Evolutionary conservation across 2,113 vertebrate species (phyloP), one percentile per base, ranked within the genome.

Genomic region (Takifugu bimaculatus): DNA sequence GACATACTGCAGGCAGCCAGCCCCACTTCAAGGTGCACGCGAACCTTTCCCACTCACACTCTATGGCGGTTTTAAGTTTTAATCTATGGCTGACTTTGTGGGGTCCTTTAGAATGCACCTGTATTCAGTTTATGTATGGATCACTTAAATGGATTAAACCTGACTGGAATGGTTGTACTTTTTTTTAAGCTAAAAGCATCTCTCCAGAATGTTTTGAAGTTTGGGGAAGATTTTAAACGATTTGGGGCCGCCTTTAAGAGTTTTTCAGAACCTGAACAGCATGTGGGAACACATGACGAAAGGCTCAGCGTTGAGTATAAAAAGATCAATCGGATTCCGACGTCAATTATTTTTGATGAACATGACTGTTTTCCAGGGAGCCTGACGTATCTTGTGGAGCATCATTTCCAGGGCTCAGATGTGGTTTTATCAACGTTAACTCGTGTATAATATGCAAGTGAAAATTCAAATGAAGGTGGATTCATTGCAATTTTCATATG

Each of bases 1-100:
- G 50, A 65, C 59, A 76, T 52, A 58, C 74, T 60, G 67, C 72
- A 63, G 54, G 43, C 69, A 65, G 49, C 66, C 61, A 54, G 72
- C 13, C 26, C 15, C 35, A 54, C 13, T 25, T 25, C 56, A 2
- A 45, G 62, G 54, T 44, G 50, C 58, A 70, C 29, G 48, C 49
- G 15, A 64, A 68, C 63, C 50, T 48, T 63, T 54, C 13, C 54
- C 55, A 55, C 64, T 60, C 52, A 47, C 10, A 59, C 47, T 15
- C 39, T 48, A 10, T 28, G 28, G 5, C 54, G 26, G 6, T 63
- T 13, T 43, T 50, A 45, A 42, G 25, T n/a, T 67, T 14, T 20
- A 63, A 55, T 29, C 52, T n/a, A 20, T 10, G n/a, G 42, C 35
- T 14, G 13, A 47, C 6, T 14, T 28, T 14, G 28, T 54, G 25